Conservation (phyloP, 1,140 invertebrate genomes). For the Lanistes nyassanus region DNA sequence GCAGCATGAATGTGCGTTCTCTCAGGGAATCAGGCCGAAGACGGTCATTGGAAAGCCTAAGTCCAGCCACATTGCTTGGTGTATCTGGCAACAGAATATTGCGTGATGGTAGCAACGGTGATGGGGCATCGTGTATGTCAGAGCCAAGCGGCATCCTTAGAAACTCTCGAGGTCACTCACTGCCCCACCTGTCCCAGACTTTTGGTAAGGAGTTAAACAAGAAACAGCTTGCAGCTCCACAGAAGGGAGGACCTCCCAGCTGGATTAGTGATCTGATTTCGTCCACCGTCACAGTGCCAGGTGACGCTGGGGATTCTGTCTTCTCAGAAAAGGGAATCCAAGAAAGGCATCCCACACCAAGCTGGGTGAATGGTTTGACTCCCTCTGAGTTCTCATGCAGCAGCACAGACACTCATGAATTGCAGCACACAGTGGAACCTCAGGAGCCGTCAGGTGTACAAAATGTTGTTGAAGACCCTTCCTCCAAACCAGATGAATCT, state of each 20-base stretch:
- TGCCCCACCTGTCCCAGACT: no score
- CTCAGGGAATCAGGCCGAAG: constrained; percentile 8
- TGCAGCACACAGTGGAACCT: not conserved
- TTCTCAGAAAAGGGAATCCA: constrained; percentile 9
- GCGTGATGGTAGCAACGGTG: not conserved
- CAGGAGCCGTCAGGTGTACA: not conserved
- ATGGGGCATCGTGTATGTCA: not conserved
- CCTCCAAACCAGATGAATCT: not conserved
- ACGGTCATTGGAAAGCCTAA: constrained; percentile 22
- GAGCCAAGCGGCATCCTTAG: constrained; percentile 5
- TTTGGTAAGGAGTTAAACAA: no score
- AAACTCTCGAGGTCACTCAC: not conserved
- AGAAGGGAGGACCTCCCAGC: constrained; percentile 3
- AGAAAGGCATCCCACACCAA: constrained; percentile 30
- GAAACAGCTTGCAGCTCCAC: no score
- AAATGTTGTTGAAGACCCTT: not conserved
- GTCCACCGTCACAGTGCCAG: constrained; percentile 20
- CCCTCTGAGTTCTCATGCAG: constrained; percentile 36
- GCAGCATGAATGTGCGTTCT: not conserved
- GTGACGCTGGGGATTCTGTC: constrained; percentile 24
- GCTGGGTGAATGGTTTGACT: constrained; percentile 47
- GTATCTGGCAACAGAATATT: not conserved
- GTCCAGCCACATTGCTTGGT: not conserved
- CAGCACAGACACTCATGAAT: constrained; percentile 11
- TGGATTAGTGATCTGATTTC: constrained; percentile 20